These are phyloP conservation scores for Seriola aureovittata DNA, from an alignment of 2,113 vertebrate genomes.

Conservation along the genomic window DNA sequence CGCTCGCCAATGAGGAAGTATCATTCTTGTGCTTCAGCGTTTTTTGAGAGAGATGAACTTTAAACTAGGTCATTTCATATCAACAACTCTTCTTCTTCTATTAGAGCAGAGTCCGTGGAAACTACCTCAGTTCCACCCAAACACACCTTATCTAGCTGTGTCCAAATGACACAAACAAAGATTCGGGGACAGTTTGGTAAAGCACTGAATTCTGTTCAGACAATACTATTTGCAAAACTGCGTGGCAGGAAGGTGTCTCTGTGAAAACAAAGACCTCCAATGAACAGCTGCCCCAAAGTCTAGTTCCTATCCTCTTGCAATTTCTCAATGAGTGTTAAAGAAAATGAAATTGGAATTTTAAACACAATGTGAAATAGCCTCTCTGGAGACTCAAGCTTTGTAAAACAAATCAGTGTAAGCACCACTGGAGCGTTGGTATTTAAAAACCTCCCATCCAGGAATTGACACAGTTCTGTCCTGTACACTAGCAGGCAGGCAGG, in stretches of 20 bases:
- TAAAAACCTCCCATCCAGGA: conserved; percentile 64
- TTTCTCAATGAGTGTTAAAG: neutral
- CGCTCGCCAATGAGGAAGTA: conserved; percentile 59
- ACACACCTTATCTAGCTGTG: conserved; percentile 60
- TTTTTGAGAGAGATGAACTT: conserved; percentile 62
- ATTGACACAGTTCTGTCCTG: conserved; percentile 72
- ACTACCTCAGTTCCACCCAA: conserved; percentile 55
- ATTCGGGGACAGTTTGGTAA: conserved; percentile 33
- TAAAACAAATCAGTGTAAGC: conserved; percentile 66
- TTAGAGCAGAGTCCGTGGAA: conserved; percentile 67
- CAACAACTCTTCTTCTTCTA: conserved; percentile 37
- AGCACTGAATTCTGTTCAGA: conserved; percentile 20
- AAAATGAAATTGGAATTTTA: conserved; percentile 36
- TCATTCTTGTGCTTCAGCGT: conserved; percentile 47
- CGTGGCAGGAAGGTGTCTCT: conserved; percentile 8
- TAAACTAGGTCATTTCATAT: conserved; percentile 66
- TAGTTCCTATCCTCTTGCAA: conserved; percentile 6
- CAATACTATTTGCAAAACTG: conserved; percentile 25
- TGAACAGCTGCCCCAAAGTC: neutral
- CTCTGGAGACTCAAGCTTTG: conserved; percentile 53
- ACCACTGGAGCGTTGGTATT: conserved; percentile 59
- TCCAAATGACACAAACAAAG: conserved; percentile 62
- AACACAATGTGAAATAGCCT: conserved; percentile 34
- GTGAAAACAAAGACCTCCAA: conserved; percentile 4
- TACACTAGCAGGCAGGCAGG: conserved; percentile 53